Base-by-base conservation (phyloP, 2,888 invertebrate species). In the Drosophila testacea region DNA sequence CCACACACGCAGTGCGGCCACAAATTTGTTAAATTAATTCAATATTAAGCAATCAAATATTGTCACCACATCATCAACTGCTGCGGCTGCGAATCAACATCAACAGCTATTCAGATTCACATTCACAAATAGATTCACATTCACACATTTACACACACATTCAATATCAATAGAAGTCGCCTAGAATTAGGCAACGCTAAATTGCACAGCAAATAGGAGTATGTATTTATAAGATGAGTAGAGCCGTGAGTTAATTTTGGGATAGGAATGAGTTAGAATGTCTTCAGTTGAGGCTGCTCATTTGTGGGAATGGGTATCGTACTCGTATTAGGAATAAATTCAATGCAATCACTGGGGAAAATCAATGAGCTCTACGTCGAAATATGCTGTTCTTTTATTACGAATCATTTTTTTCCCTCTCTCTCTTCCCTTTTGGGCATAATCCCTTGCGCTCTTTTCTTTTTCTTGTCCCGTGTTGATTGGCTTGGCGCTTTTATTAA, bases 21-120 rank as follows among this genome's bases (percentile, higher is more conserved):
- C 88, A 85, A 79, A 70, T 79, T 73, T 79, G 88, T 69, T 76
- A 86, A 85, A 85, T 86, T 85, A 85, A 88, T 88, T 88, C 82
- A 81, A 83, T 88, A 88, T 85, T 85, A 78, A 69, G 82, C 82
- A 86, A 83, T 85, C 88, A 88, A 85, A 88, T 86, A 88, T 83
- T 85, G 88, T 83, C 79, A 56, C 88, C 81, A 83, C 88, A 83
- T 79, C 77, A 81, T 86, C 77, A 82, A 87, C 75, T 69, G 76
- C 86, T 78, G 87, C 59, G 81, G 83, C 81, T 52, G 55, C 54
- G 48, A 52, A 51, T 63, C 63, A 47, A 59, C 69, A 55, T 30
- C 42, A n/a, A 51, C 48, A 63, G 36, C 16, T 9, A 39, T 42
- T 34, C 46, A 39, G 42, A 48, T 46, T 41, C 50, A 54, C 55